phyloP scores from a whole-genome alignment of 2,797 vertebrate genomes.

The Pantherophis vulpinus region DNA sequence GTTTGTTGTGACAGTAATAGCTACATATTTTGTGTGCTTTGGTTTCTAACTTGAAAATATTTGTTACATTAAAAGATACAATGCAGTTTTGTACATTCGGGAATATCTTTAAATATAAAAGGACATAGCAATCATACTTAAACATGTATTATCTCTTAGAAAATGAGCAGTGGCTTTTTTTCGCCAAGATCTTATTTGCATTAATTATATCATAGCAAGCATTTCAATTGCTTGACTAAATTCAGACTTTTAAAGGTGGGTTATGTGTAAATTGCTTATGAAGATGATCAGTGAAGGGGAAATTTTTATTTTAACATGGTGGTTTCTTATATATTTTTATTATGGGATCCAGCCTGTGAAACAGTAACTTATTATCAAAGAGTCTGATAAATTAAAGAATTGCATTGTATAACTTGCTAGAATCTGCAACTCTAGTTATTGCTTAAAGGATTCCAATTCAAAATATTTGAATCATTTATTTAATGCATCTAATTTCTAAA shows the following conservation, averaged over 20 bases:
- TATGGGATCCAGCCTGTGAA: background rate
- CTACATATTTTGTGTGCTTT: background rate
- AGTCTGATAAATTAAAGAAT: background rate
- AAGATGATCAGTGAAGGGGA: background rate
- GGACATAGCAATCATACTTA: background rate
- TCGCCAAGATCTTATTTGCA: background rate
- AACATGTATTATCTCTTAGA: background rate
- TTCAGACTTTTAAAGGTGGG: background rate
- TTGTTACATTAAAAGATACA: background rate
- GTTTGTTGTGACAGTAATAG: constrained; percentile 64
- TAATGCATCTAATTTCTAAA: background rate
- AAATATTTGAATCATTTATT: background rate
- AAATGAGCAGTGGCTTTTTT: background rate
- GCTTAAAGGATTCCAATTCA: background rate
- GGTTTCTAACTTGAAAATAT: background rate
- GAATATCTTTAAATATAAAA: background rate
- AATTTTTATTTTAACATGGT: background rate
- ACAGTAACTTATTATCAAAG: background rate
- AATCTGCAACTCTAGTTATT: background rate
- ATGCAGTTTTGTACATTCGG: background rate
- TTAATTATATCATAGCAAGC: background rate
- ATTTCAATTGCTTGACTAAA: background rate
- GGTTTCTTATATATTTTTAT: background rate
- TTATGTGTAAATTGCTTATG: background rate
- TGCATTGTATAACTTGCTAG: background rate